Percentiles rank a stretch among this genome's conserved stretches.
phyloP scores from a whole-genome alignment of 1,140 invertebrate species.

The Pseudomyrmex cubaensis region DNA sequence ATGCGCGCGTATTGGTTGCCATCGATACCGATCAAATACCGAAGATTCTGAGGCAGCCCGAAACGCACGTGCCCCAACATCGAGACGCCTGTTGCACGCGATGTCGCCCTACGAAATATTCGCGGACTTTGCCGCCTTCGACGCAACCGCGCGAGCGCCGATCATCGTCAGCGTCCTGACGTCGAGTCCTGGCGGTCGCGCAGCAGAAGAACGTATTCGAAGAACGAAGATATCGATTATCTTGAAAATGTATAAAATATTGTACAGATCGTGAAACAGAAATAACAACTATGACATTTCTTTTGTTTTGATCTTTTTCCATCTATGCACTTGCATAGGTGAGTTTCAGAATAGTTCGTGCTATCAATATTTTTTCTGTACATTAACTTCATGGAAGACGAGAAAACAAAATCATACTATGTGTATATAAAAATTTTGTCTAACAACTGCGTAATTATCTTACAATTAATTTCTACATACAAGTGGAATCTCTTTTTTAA shows the following conservation, averaged over 20 bases:
- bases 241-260: not conserved
- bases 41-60: constrained; percentile 82
- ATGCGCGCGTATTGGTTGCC: constrained; percentile 69
- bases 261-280: not conserved
- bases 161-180: constrained; percentile 13
- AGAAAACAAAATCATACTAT: not conserved
- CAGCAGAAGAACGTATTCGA: constrained; percentile 10
- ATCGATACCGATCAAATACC: constrained; percentile 81
- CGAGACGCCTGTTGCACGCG: constrained; percentile 78
- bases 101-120: constrained; percentile 73
- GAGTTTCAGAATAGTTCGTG: not conserved
- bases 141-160: constrained; percentile 42
- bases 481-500: no score
- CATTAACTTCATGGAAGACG: not conserved
- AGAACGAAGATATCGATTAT: not conserved
- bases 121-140: constrained; percentile 61
- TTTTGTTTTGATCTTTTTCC: not conserved
- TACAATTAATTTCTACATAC: not conserved
- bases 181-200: not conserved
- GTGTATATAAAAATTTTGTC: not conserved
- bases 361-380: not conserved
- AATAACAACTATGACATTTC: not conserved
- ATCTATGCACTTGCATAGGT: not conserved
- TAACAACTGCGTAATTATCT: not conserved
- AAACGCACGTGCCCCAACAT: constrained; percentile 67